Conservation (phyloP, 2,888 invertebrate genomes). For the Agonopterix alstromeriana region DNA sequence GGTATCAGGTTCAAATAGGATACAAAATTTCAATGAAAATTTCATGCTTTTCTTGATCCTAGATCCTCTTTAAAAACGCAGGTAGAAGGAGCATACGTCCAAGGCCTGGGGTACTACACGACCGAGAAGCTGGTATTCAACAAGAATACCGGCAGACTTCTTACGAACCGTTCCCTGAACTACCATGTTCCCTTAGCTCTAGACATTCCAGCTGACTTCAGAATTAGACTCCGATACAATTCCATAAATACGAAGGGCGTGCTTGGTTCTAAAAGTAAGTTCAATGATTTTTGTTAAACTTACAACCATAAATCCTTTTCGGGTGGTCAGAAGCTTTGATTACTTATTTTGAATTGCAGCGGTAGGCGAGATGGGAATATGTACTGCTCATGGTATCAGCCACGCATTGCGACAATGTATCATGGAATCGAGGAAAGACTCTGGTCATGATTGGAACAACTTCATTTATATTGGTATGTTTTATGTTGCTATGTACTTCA, state of each 20-base stretch:
- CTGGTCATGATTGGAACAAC: conserved; percentile 38
- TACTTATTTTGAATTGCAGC: conserved; percentile 29
- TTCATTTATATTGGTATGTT: conserved; percentile 52
- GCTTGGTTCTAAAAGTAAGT: conserved; percentile 80
- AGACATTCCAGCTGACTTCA: conserved; percentile 82
- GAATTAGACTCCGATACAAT: conserved; percentile 78
- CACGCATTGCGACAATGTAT: conserved; percentile 53
- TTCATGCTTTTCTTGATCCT: too few relatives aligned
- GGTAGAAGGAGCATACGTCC: conserved; percentile 84
- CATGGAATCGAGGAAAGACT: conserved; percentile 49
- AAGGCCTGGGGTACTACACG: conserved; percentile 83
- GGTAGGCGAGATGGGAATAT: conserved; percentile 63
- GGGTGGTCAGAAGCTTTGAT: too few relatives aligned
- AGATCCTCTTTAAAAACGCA: conserved; percentile 13
- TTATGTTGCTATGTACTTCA: too few relatives aligned
- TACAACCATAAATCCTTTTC: too few relatives aligned
- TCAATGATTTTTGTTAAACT: neutral
- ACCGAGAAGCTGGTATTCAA: conserved; percentile 81
- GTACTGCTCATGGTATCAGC: conserved; percentile 42
- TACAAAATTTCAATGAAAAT: too few relatives aligned
- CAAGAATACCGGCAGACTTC: conserved; percentile 75
- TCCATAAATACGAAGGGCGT: conserved; percentile 79
- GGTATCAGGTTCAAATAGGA: too few relatives aligned
- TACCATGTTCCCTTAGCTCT: conserved; percentile 82
- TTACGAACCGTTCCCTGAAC: conserved; percentile 82